Evolutionary conservation across 2,113 vertebrate genomes (phyloP).

Genomic region (Thomomys bottae): DNA sequence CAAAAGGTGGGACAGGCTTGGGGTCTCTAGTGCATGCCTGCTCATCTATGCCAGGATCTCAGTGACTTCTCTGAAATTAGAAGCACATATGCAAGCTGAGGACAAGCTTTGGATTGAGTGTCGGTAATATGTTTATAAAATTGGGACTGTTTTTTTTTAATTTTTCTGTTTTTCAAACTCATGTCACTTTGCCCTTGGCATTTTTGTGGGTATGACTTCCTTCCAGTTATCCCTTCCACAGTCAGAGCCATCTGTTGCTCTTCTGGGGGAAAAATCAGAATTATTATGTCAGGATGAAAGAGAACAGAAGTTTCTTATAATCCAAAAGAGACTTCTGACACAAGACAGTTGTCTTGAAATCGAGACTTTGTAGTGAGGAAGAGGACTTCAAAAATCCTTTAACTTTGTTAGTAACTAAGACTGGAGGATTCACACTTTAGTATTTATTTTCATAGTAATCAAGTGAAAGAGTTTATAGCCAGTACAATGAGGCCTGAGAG

Average conservation of each 20-base stretch:
- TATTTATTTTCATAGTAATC: background rate
- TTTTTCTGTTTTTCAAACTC: slow-evolving; percentile 19
- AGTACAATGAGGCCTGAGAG: background rate
- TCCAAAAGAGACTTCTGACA: background rate
- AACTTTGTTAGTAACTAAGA: background rate
- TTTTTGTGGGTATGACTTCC: slow-evolving; percentile 31
- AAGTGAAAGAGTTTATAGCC: background rate
- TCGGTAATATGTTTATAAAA: background rate
- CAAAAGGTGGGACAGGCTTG: too few relatives aligned
- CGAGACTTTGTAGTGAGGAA: background rate
- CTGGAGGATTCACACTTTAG: background rate
- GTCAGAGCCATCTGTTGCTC: background rate
- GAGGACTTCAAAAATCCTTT: background rate
- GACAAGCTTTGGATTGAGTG: background rate
- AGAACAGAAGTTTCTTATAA: slow-evolving; percentile 32
- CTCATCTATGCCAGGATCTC: background rate
- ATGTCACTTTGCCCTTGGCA: slow-evolving; percentile 13
- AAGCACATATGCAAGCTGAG: background rate
- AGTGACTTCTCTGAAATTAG: background rate
- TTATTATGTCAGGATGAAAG: slow-evolving; percentile 22
- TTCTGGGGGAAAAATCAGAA: background rate
- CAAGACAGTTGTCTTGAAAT: background rate
- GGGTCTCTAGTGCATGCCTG: background rate
- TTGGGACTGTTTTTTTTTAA: background rate
- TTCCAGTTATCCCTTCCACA: background rate